Evolutionary conservation across 2,888 invertebrate genomes (phyloP), one percentile per base, ranked within the genome.

Genomic region (Malachius bipustulatus): DNA sequence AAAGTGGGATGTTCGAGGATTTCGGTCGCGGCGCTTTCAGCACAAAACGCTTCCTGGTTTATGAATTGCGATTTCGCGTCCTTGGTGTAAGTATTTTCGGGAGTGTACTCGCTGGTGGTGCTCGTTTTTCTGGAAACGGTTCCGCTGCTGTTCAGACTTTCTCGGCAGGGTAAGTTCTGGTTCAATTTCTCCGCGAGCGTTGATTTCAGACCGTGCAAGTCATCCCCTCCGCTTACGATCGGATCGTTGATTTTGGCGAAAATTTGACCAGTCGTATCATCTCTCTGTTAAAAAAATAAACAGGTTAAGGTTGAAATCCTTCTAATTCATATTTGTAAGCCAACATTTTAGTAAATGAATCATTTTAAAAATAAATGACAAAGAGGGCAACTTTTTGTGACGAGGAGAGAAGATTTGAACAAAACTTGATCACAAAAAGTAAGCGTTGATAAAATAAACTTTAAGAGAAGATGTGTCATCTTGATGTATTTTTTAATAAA

Each of bases 31-130:
- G 49, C 51, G 26, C 41, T 49, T 4, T 57, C 55, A 9, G 48
- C 40, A 35, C 50, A 59, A 26, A 52, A 50, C 3, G 42, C 51
- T 4, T 56, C 45, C 27, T 47, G 42, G 6, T 48, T 47, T 1
- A 44, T 43, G 16, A 48, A 49, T 10, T 50, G 45, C 16, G 44
- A 27, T 14, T 48, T 45, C 12, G 36, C 47, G 37, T 57, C 54
- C 4, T 51, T 49, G 16, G 55, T 50, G 36, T 57, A 58, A 9
- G 70, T 70, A 43, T 67, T 67, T 41, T 71, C 71, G 1, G 71
- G 70, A 12, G 70, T 69, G 45, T 69, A 70, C 41, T 71, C 71
- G 12, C 70, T 70, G 4, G 70, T 65, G 1, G 71, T 70, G 48
- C 70, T 70, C 0, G 71, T 70, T 47, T 71, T 71, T n/a, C 71